Percentiles rank a stretch among this genome's conserved stretches.
phyloP scores from a whole-genome alignment of 2,888 invertebrate species.

The Neocrepidodera transversa region DNA sequence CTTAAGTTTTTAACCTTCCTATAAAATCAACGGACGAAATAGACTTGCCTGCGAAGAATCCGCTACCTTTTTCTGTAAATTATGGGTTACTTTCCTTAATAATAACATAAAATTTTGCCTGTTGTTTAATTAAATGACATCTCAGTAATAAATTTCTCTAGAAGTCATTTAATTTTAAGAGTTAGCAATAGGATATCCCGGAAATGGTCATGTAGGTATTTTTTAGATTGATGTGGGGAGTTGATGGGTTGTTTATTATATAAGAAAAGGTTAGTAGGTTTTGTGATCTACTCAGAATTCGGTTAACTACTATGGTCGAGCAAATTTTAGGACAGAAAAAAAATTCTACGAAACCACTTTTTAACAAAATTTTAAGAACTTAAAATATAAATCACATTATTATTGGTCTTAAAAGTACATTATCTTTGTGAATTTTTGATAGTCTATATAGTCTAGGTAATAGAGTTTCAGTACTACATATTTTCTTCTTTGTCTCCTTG shows the following conservation, averaged over 20 bases:
- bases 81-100: conserved; percentile 33
- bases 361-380: too few species aligned
- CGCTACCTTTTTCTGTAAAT: conserved; percentile 36
- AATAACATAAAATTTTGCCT: conserved; percentile 37
- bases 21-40: background rate
- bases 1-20: background rate
- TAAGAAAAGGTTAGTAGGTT: background rate
- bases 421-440: too few species aligned
- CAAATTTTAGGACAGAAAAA: too few species aligned
- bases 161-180: conserved; percentile 27
- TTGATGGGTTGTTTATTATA: conserved; percentile 16
- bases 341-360: too few species aligned
- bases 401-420: too few species aligned
- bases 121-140: conserved; percentile 38
- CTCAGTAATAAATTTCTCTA: conserved; percentile 24
- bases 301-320: background rate
- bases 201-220: conserved; percentile 18
- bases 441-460: too few species aligned
- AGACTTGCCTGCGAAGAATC: conserved; percentile 1
- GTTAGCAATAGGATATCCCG: conserved; percentile 17
- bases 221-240: conserved; percentile 1
- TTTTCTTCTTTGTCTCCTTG: too few species aligned
- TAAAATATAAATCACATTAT: too few species aligned
- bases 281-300: background rate
- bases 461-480: too few species aligned